Percentiles rank a stretch among this genome's conserved stretches.
These are phyloP conservation scores for Ariopsis seemanni DNA, from an alignment of 2,113 vertebrate species.

Conservation along the genomic window DNA sequence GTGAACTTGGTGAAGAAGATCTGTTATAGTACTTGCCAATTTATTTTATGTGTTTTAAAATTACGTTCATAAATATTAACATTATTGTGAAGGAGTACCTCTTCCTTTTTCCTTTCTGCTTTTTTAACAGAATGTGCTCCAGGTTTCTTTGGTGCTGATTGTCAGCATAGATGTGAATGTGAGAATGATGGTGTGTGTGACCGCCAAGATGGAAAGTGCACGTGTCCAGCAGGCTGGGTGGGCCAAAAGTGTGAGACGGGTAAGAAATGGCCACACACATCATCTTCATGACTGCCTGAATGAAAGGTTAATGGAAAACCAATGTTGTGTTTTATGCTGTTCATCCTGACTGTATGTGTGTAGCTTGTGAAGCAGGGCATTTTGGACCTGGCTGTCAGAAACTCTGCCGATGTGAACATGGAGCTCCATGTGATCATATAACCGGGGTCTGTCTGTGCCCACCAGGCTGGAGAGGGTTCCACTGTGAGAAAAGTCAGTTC, in stretches of 20 bases:
- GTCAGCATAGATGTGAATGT: slow-evolving; percentile 79
- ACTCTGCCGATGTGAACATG: slow-evolving; percentile 76
- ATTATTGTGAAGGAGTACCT: not conserved
- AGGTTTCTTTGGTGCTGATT: slow-evolving; percentile 72
- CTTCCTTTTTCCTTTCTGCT: not conserved
- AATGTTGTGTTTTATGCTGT: slow-evolving; percentile 17
- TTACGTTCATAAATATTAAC: not conserved
- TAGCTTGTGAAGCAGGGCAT: slow-evolving; percentile 78
- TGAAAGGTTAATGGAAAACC: not conserved
- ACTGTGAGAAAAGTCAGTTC: slow-evolving; percentile 76
- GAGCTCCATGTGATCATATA: slow-evolving; percentile 74
- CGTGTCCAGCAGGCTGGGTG: slow-evolving; percentile 79
- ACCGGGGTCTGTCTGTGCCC: slow-evolving; percentile 81
- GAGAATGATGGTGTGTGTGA: slow-evolving; percentile 80
- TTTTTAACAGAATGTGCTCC: slow-evolving; percentile 74
- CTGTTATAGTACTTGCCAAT: not conserved
- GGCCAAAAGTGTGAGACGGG: slow-evolving; percentile 79
- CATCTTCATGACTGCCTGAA: slow-evolving; percentile 7
- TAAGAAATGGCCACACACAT: slow-evolving; percentile 60
- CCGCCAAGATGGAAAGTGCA: slow-evolving; percentile 71
- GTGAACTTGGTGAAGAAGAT: slow-evolving; percentile 78
- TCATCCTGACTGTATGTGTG: not conserved
- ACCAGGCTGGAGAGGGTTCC: slow-evolving; percentile 80
- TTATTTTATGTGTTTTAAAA: not conserved
- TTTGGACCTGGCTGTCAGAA: slow-evolving; percentile 77